Conservation (phyloP, 1,140 invertebrate genomes). For the Drosophila pruinosa region DNA sequence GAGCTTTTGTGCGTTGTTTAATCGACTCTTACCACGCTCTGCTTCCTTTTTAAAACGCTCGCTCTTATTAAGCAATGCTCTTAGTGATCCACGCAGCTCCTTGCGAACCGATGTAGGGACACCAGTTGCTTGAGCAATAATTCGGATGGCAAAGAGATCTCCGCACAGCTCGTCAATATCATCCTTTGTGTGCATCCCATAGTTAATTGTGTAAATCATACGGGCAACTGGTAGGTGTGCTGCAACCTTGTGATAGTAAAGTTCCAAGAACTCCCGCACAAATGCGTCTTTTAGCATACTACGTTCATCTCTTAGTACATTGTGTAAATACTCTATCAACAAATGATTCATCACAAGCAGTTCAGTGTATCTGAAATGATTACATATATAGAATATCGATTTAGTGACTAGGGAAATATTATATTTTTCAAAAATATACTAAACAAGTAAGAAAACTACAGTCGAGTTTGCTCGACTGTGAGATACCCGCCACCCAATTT, state of each 20-base stretch:
- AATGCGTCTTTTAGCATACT: slow-evolving; percentile 76
- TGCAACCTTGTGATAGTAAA: slow-evolving; percentile 80
- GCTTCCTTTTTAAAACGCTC: slow-evolving; percentile 69
- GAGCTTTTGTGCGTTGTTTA: neutral
- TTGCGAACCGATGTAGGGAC: slow-evolving; percentile 76
- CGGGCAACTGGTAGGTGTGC: slow-evolving; percentile 72
- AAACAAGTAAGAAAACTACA: neutral
- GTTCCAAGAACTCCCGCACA: slow-evolving; percentile 78
- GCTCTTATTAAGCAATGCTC: slow-evolving; percentile 70
- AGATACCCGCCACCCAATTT: no score
- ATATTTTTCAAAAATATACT: neutral
- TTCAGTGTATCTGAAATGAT: slow-evolving; percentile 67
- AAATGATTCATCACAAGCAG: slow-evolving; percentile 72
- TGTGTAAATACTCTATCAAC: slow-evolving; percentile 78
- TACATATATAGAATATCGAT: no score
- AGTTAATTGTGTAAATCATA: slow-evolving; percentile 80
- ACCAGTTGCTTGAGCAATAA: slow-evolving; percentile 78
- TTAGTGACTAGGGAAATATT: neutral
- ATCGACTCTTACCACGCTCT: slow-evolving; percentile 51
- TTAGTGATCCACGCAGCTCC: slow-evolving; percentile 72
- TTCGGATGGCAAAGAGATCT: slow-evolving; percentile 81
- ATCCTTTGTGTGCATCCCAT: slow-evolving; percentile 80
- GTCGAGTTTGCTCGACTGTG: no score
- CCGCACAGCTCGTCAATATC: slow-evolving; percentile 81
- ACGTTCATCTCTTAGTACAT: slow-evolving; percentile 71